These are phyloP conservation scores for Eupeodes corollae DNA, from an alignment of 1,140 invertebrate genomes.

Conservation along the genomic window DNA sequence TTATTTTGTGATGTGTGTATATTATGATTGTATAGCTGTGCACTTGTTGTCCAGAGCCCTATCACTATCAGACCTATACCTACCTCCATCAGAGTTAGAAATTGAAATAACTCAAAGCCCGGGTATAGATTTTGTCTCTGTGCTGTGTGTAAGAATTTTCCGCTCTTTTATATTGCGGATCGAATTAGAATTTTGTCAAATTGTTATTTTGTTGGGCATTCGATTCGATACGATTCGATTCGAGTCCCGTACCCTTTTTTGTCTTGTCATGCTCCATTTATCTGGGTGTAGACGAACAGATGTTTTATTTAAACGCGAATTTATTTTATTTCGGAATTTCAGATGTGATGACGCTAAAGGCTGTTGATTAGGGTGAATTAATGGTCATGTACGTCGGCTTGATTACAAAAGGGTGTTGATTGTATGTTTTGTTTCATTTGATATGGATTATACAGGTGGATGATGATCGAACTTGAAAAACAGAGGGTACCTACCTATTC, in stretches of 20 bases:
- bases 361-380: slow-evolving; percentile 37
- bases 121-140: no score
- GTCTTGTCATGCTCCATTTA: slow-evolving; percentile 39
- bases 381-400: slow-evolving; percentile 38
- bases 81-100: no score
- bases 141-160: background rate
- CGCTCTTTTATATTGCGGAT: slow-evolving; percentile 28
- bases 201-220: slow-evolving; percentile 20
- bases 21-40: no score
- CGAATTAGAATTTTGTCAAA: slow-evolving; percentile 37
- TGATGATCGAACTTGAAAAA: no score
- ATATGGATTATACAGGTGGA: no score
- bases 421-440: no score
- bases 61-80: no score
- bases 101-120: no score
- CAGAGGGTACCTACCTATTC: no score
- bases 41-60: no score
- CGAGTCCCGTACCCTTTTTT: slow-evolving; percentile 23
- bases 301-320: slow-evolving; percentile 38
- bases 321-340: slow-evolving; percentile 27
- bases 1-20: no score
- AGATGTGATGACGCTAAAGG: slow-evolving; percentile 11
- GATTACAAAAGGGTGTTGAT: no score
- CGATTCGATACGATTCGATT: background rate
- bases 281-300: slow-evolving; percentile 36